These are phyloP conservation scores for Nymphicus hollandicus DNA, from an alignment of 2,113 vertebrate species.

Conservation along the genomic window DNA sequence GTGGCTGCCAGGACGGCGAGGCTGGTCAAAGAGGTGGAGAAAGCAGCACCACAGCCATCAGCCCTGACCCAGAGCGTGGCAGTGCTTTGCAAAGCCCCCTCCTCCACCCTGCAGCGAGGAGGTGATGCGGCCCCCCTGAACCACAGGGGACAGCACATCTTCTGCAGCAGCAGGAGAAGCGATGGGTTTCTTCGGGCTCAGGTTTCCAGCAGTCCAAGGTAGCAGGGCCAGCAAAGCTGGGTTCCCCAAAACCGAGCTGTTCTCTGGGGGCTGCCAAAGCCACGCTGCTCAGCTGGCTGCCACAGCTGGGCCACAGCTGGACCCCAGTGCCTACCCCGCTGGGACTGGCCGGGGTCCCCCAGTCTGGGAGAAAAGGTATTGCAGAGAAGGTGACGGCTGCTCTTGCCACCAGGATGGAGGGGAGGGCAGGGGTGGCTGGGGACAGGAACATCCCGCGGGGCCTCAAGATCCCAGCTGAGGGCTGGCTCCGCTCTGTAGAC, in stretches of 20 bases:
- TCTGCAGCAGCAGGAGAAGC: background rate
- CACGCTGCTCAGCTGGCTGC: background rate
- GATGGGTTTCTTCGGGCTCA: slow-evolving; percentile 1
- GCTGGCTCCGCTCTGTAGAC: slow-evolving; percentile 17
- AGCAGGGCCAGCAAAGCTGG: background rate
- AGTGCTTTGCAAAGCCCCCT: background rate
- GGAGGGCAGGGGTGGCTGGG: background rate
- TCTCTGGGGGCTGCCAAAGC: background rate
- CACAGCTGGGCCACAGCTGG: background rate
- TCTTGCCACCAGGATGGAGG: background rate
- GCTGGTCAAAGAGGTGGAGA: background rate
- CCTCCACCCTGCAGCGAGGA: background rate
- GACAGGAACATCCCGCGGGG: background rate
- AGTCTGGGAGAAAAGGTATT: slow-evolving; percentile 37
- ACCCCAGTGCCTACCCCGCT: background rate
- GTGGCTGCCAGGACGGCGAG: background rate
- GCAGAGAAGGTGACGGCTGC: background rate
- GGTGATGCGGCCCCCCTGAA: background rate
- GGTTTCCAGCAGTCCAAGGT: background rate
- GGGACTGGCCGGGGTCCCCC: background rate
- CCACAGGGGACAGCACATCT: background rate
- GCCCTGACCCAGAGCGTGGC: accelerated
- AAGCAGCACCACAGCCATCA: background rate
- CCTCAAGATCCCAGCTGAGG: slow-evolving; percentile 46
- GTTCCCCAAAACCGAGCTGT: background rate